A percentile compares a stretch with the other conserved stretches of the same genome.
Evolutionary conservation across 2,888 invertebrate species (phyloP).

Genomic region (Drosophila aldrichi): DNA sequence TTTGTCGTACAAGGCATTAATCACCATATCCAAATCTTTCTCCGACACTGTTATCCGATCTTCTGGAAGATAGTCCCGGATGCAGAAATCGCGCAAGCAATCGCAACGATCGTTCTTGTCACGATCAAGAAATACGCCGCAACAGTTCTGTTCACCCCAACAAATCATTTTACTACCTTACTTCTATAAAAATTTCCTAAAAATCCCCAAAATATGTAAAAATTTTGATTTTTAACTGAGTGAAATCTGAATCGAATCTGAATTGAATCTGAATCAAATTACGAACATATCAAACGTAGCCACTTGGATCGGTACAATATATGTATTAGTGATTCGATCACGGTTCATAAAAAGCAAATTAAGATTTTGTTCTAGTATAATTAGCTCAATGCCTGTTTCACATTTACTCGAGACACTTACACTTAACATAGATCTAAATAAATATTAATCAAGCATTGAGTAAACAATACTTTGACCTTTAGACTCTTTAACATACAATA

Average conservation of each 20-base stretch:
- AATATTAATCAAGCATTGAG: slow-evolving; percentile 5
- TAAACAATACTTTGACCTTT: neutral
- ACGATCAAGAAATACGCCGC: slow-evolving; percentile 39
- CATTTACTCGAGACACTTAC: neutral
- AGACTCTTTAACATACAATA: neutral
- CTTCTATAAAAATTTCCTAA: neutral
- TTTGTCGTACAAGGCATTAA: neutral
- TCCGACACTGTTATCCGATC: slow-evolving; percentile 18
- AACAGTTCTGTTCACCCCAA: slow-evolving; percentile 46
- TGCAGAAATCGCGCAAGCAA: slow-evolving; percentile 44
- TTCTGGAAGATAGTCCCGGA: slow-evolving; percentile 30
- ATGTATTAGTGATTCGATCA: neutral
- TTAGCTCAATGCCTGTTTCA: slow-evolving; percentile 6
- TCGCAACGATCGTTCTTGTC: slow-evolving; percentile 27
- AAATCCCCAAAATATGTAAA: neutral
- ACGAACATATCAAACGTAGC: neutral
- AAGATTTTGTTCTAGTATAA: neutral
- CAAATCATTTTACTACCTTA: slow-evolving; percentile 47
- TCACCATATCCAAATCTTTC: neutral
- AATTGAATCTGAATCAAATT: neutral
- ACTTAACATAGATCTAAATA: neutral
- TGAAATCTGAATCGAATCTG: slow-evolving; percentile 3
- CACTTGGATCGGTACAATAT: neutral
- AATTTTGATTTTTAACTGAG: neutral
- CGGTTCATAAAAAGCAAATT: neutral